Evolutionary conservation across 2,888 invertebrate genomes (phyloP), one percentile per base, ranked within the genome.

Genomic region (Phanerotoma sp.): DNA sequence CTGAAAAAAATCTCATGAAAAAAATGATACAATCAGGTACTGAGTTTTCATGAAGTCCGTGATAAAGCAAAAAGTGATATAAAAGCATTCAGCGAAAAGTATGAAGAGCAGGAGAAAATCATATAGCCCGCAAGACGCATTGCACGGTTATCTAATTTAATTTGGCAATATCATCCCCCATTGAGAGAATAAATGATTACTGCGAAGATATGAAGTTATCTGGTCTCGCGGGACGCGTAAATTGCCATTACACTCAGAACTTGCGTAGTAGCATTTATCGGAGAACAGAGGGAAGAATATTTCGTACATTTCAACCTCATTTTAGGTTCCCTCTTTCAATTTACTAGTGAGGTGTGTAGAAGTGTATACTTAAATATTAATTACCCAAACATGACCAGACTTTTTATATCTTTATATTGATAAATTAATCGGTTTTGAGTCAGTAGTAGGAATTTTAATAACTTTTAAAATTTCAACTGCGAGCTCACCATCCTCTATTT

Each of bases 111-210:
- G 30, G 41, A 13, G 18, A 22, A 49, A 16, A 13, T n/a, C 35
- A 22, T 20, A 25, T 16, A 66, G 65, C 59, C 52, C 47, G 54
- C 56, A 65, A 68, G 68, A 70, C 64, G 64, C 65, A 69, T 68
- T 66, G 66, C 66, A 59, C 63, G 68, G 68, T 73, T 75, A 75
- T 76, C 74, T 74, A 74, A 77, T 77, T 76, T 70, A 75, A 77
- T 77, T 75, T 74, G 65, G 73, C 67, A 75, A 74, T 75, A 73
- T 73, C 73, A 66, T 66, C 66, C 46, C 57, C 56, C 74, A 72
- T 72, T 71, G 69, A 70, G 73, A 71, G 73, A 75, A 72, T 75
- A 74, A 76, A 73, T 74, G 72, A 76, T 77, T 71, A 73, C 73
- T 66, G 69, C 58, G 67, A 61, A 74, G 76, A 77, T 76, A 77